A percentile compares a stretch with the other conserved stretches of the same genome.
phyloP scores from a whole-genome alignment of 2,888 invertebrate genomes.

The Andrena marginata region DNA sequence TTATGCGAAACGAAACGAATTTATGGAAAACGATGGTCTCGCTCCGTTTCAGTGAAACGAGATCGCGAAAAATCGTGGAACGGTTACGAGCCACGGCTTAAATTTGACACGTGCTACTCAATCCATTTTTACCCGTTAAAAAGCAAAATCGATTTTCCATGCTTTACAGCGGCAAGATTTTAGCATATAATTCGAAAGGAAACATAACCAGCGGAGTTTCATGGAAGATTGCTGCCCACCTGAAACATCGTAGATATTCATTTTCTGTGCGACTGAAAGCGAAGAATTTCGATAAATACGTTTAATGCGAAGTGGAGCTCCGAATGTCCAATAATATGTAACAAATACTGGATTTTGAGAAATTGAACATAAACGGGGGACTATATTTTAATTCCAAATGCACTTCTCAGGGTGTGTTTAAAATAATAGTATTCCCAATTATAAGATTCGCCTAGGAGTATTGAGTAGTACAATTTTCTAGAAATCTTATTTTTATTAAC shows the following conservation, averaged over 20 bases:
- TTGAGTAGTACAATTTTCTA: too few relatives aligned
- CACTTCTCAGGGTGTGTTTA: background rate
- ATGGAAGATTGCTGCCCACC: background rate
- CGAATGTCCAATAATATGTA: background rate
- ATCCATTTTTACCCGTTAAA: conserved; percentile 33
- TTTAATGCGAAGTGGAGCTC: background rate
- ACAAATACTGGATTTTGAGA: too few relatives aligned
- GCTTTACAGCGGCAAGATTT: background rate
- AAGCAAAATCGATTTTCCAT: conserved; percentile 52
- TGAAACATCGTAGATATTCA: too few relatives aligned
- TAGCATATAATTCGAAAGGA: too few relatives aligned
- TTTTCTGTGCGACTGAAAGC: too few relatives aligned
- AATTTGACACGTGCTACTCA: conserved; percentile 3
- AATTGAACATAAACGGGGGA: background rate
- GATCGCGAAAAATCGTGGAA: conserved; percentile 50
- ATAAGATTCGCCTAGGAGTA: too few relatives aligned
- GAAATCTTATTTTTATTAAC: background rate
- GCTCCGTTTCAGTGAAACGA: conserved; percentile 16
- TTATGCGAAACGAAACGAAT: conserved; percentile 37
- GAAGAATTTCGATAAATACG: too few relatives aligned
- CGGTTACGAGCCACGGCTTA: conserved; percentile 34
- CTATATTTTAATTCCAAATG: conserved; percentile 1
- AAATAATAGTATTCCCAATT: too few relatives aligned
- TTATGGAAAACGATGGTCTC: conserved; percentile 9
- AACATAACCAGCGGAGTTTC: background rate